Evolutionary conservation across 2,888 invertebrate genomes (phyloP).

Genomic region (Lepidocyrtinus sp.): DNA sequence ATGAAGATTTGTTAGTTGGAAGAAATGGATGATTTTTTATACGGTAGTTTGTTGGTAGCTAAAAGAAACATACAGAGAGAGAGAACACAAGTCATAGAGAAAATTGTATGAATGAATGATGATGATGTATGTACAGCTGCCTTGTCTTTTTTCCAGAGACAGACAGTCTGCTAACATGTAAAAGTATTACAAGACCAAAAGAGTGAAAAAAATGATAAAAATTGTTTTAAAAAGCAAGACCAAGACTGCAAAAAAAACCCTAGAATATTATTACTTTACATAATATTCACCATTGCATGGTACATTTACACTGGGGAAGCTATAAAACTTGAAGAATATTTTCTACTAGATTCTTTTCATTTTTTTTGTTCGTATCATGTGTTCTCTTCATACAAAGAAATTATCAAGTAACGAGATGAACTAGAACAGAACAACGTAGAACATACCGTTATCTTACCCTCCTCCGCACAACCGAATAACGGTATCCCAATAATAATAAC

Average conservation of each 20-base stretch:
- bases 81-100: not conserved
- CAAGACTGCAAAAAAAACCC: not conserved
- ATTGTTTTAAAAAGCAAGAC: constrained; percentile 33
- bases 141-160: constrained; percentile 51
- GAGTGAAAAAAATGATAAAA: constrained; percentile 21
- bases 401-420: constrained; percentile 26
- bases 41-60: too few species aligned
- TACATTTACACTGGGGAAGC: constrained; percentile 37
- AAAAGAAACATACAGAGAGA: not conserved
- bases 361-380: constrained; percentile 21
- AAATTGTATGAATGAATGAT: constrained; percentile 38
- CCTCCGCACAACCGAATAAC: constrained; percentile 31
- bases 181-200: too few species aligned
- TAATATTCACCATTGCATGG: constrained; percentile 43
- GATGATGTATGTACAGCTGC: constrained; percentile 59
- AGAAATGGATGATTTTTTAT: too few species aligned
- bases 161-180: not conserved
- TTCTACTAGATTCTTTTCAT: constrained; percentile 12
- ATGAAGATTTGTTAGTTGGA: too few species aligned
- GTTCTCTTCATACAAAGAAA: constrained; percentile 7
- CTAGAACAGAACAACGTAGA: constrained; percentile 1
- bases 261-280: constrained; percentile 26
- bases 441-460: not conserved
- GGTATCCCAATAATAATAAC: constrained; percentile 54
- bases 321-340: constrained; percentile 12